A percentile compares a stretch with the other conserved stretches of the same genome.
These are phyloP conservation scores for Drosophila leontia DNA, from an alignment of 1,140 invertebrate species.

Conservation along the genomic window DNA sequence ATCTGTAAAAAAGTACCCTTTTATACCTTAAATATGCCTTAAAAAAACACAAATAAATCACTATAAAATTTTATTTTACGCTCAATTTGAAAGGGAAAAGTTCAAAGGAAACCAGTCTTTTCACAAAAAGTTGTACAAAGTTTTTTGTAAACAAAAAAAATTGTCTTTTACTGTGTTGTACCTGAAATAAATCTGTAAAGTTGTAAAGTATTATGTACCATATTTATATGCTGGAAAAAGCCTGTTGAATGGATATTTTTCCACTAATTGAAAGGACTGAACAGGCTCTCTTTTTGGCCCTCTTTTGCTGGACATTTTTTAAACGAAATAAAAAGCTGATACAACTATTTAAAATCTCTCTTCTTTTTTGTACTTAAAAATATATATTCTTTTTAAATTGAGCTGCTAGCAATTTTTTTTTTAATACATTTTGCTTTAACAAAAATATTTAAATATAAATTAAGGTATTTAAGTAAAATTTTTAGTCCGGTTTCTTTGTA, in stretches of 20 bases:
- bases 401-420: neutral
- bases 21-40: no score
- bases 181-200: neutral
- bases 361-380: neutral
- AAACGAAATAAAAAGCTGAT: neutral
- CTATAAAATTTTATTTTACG: neutral
- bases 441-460: neutral
- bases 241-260: neutral
- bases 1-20: no score
- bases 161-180: neutral
- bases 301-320: neutral
- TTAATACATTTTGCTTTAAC: neutral
- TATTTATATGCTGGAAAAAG: neutral
- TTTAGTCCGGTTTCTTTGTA: neutral
- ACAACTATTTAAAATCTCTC: neutral
- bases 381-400: neutral
- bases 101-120: neutral
- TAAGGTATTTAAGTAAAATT: neutral
- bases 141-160: neutral
- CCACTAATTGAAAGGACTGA: neutral
- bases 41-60: no score
- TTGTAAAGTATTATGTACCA: neutral
- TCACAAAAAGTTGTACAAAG: neutral
- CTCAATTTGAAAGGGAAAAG: neutral
- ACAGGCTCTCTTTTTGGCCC: neutral